phyloP scores from a whole-genome alignment of 2,797 vertebrate species.

The Natrix natrix region DNA sequence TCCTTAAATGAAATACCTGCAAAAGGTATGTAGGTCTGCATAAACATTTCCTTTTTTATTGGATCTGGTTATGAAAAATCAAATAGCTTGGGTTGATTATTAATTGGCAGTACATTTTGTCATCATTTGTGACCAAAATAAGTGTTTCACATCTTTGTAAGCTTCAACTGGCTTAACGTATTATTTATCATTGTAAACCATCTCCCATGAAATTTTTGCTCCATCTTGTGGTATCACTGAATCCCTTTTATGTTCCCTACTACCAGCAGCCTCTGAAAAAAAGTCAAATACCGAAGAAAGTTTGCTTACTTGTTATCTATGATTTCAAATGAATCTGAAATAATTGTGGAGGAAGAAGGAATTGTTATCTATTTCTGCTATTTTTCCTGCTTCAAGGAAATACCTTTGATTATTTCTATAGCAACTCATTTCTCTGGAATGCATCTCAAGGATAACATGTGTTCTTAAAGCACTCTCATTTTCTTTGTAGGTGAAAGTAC shows the following conservation, averaged over 20 bases:
- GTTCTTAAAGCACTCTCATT: neutral
- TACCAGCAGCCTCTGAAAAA: neutral
- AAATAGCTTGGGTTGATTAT: neutral
- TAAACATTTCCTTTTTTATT: neutral
- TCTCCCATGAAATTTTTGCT: neutral
- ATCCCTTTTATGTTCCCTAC: neutral
- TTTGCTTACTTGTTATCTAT: neutral
- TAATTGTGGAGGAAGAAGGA: neutral
- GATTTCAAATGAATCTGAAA: neutral
- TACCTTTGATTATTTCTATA: neutral
- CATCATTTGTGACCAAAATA: neutral
- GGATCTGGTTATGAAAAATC: neutral
- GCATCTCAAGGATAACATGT: neutral
- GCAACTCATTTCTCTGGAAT: neutral
- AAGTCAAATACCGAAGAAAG: neutral
- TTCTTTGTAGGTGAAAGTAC: slow-evolving; percentile 64
- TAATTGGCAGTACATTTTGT: neutral
- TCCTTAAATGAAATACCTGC: slow-evolving; percentile 76
- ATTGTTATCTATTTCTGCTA: neutral
- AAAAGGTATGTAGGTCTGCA: slow-evolving; percentile 70
- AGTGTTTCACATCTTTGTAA: neutral
- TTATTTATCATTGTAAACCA: neutral
- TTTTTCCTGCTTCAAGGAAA: neutral
- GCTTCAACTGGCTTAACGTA: neutral
- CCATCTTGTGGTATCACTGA: neutral